These are phyloP conservation scores for Arctocebus calabarensis DNA, from an alignment of 2,797 vertebrate genomes.

Conservation along the genomic window DNA sequence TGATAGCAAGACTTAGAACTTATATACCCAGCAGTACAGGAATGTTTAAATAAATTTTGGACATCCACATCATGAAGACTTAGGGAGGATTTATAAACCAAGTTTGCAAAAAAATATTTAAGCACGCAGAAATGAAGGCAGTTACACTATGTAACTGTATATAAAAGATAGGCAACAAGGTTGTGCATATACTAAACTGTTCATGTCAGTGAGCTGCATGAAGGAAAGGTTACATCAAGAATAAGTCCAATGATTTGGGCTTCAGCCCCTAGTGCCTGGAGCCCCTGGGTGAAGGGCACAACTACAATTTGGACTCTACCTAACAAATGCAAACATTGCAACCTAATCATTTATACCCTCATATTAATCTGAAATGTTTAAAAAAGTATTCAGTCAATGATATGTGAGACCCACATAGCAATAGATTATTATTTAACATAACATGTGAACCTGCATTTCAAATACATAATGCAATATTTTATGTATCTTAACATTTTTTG, in stretches of 20 bases:
- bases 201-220: background rate
- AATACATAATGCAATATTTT: background rate
- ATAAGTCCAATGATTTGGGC: background rate
- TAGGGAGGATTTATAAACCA: background rate
- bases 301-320: too few relatives aligned
- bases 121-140: background rate
- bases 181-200: background rate
- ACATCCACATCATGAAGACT: background rate
- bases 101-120: background rate
- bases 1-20: background rate
- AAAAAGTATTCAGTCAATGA: background rate
- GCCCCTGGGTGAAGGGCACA: too few relatives aligned
- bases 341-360: too few relatives aligned
- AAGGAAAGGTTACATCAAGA: background rate
- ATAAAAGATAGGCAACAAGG: background rate
- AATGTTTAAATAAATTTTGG: background rate
- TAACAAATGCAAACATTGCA: too few relatives aligned
- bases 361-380: too few relatives aligned
- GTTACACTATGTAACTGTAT: background rate
- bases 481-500: constrained; percentile 43
- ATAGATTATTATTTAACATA: background rate
- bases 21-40: background rate
- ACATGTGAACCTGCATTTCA: background rate
- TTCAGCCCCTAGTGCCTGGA: background rate
- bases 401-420: background rate